These are phyloP conservation scores for Drosophila infuscata DNA, from an alignment of 2,888 invertebrate genomes.

Conservation along the genomic window DNA sequence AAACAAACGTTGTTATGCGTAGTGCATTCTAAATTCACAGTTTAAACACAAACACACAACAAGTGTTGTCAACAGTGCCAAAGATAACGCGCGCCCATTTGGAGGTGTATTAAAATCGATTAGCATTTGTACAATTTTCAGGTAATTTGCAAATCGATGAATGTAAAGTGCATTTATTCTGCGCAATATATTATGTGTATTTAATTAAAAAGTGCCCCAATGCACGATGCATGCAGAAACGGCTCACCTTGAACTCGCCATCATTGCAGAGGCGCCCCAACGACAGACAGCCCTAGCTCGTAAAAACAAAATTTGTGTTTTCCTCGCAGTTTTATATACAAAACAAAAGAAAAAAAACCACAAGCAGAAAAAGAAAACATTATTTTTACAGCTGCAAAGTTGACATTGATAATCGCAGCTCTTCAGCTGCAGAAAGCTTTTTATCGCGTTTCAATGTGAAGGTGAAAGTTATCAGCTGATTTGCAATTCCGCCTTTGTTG, in stretches of 20 bases:
- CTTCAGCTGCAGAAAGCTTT: conserved; percentile 17
- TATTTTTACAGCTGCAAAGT: conserved; percentile 12
- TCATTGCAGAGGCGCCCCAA: conserved; percentile 23
- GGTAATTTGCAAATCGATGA: conserved; percentile 52
- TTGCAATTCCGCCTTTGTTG: conserved; percentile 29
- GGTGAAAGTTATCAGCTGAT: conserved; percentile 77
- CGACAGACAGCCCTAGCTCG: conserved; percentile 21
- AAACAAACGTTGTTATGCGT: conserved; percentile 26
- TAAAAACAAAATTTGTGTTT: conserved; percentile 20
- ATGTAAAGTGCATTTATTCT: conserved; percentile 48
- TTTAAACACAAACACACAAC: neutral
- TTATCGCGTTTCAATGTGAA: conserved; percentile 67
- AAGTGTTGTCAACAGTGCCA: conserved; percentile 2
- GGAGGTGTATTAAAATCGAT: conserved; percentile 53
- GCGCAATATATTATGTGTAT: neutral
- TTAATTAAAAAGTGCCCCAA: neutral
- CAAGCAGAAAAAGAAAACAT: neutral
- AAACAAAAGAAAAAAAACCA: neutral
- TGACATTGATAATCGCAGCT: conserved; percentile 22
- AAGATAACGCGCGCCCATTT: conserved; percentile 24
- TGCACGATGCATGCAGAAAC: conserved; percentile 5
- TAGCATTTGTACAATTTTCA: conserved; percentile 36
- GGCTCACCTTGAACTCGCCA: conserved; percentile 48
- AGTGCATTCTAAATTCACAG: conserved; percentile 51
- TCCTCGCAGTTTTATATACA: neutral